Evolutionary conservation across 2,113 vertebrate genomes (phyloP), one percentile per base, ranked within the genome.

Genomic region (Sisor rabdophorus): DNA sequence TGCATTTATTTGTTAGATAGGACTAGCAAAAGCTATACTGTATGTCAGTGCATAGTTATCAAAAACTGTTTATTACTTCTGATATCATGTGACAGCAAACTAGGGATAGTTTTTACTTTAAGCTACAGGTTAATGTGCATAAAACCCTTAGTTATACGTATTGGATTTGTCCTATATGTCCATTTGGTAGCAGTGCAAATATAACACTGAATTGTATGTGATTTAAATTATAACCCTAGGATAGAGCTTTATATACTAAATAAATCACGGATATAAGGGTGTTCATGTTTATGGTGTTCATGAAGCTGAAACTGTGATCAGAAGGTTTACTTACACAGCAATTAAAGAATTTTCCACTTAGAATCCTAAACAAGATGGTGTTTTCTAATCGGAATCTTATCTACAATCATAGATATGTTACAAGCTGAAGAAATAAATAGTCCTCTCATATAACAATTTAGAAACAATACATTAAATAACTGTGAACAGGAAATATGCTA

Each of bases 351-450:
- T 65, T 50, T 40, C 32, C 44, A 60, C 40, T 67, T 10, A 44
- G 53, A 26, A 63, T 15, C 15, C 15, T 20, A 60, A n/a, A 60
- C 26, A 36, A 3, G 40, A 12, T 8, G n/a, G 50, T 24, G 52
- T 59, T 30, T 53, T 64, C 40, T n/a, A n/a, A n/a, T n/a, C n/a
- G n/a, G n/a, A 64, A 72, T 73, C 26, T 53, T 12, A 26, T 58
- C 15, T 8, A 16, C 17, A 12, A 22, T 22, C 40, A 50, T 44
- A 44, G 40, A 28, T n/a, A n/a, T 52, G 28, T n/a, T 44, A 71
- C 24, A 53, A 65, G 60, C 60, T 48, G 44, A 32, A 15, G 17
- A 20, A 24, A 80, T 30, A 76, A 32, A 16, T 28, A 22, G 32
- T 64, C 11, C 11, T 22, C 50, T 22, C 50, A 64, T 55, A 22